phyloP scores from a whole-genome alignment of 2,888 invertebrate genomes.

The Acanthacorydalis orientalis region DNA sequence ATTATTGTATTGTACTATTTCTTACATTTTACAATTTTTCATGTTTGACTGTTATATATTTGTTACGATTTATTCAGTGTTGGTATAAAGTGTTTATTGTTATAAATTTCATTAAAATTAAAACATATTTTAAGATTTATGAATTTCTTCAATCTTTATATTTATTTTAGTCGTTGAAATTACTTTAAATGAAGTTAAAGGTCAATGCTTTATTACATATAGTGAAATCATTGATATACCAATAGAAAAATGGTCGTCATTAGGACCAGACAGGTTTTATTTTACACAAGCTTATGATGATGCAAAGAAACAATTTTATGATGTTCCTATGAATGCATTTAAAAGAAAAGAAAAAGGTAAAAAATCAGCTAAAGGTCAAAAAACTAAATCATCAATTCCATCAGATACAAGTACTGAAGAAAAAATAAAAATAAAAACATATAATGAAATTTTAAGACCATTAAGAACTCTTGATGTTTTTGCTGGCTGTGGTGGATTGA shows the following conservation, averaged over 20 bases:
- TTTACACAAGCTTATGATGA: constrained; percentile 51
- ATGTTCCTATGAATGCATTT: constrained; percentile 44
- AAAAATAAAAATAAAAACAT: constrained; percentile 11
- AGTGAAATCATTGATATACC: constrained; percentile 35
- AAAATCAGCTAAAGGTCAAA: constrained; percentile 50
- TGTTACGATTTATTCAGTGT: too few relatives aligned
- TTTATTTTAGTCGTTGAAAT: constrained; percentile 30
- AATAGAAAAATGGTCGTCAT: constrained; percentile 39
- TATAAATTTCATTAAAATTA: too few relatives aligned
- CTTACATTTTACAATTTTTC: too few relatives aligned
- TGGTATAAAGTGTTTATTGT: too few relatives aligned
- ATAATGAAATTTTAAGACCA: constrained; percentile 24
- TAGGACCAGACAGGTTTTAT: constrained; percentile 55
- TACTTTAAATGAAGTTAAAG: constrained; percentile 41
- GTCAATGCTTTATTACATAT: constrained; percentile 51
- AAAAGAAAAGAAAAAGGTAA: constrained; percentile 43
- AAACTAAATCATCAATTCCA: constrained; percentile 22
- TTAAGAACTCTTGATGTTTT: constrained; percentile 63
- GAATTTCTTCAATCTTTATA: constrained; percentile 6
- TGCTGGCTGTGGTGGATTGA: constrained; percentile 73
- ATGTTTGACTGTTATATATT: too few relatives aligned
- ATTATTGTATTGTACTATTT: too few relatives aligned
- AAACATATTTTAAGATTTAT: neutral
- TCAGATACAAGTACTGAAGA: constrained; percentile 15
- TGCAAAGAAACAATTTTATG: constrained; percentile 33